Evolutionary conservation across 2,797 vertebrate genomes (phyloP).

Genomic region (Labeo calbasu): DNA sequence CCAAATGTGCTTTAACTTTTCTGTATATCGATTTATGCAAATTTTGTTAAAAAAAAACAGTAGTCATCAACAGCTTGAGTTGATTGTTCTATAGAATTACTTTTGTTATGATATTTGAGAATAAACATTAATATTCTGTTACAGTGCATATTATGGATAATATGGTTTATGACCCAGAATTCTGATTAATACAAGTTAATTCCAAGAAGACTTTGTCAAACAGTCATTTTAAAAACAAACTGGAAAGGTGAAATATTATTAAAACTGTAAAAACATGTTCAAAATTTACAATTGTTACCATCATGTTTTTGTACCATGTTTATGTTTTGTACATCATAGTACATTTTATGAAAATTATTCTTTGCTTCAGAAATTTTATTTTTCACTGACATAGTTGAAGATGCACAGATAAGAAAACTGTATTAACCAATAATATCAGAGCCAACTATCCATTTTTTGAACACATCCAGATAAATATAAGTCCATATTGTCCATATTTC

Average conservation of each 20-base stretch:
- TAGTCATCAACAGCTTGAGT: not conserved
- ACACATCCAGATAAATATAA: not conserved
- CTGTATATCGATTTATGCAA: not conserved
- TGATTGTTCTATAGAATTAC: not conserved
- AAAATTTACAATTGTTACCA: not conserved
- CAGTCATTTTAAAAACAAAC: not conserved
- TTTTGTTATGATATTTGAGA: not conserved
- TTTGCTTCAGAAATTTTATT: not conserved
- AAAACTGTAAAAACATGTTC: not conserved
- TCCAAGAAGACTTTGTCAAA: not conserved
- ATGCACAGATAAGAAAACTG: not conserved
- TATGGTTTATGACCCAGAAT: not conserved
- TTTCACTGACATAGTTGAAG: not conserved
- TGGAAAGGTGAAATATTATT: not conserved
- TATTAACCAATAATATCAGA: not conserved
- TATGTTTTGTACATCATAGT: no score
- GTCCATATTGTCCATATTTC: not conserved
- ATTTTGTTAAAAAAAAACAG: not conserved
- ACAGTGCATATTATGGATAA: not conserved
- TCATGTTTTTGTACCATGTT: not conserved
- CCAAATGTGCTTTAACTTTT: not conserved
- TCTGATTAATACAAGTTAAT: not conserved
- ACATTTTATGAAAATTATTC: not conserved
- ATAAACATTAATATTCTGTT: not conserved
- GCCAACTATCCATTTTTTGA: not conserved